phyloP scores from a whole-genome alignment of 2,797 vertebrate genomes.

The Enteromius anoplus region DNA sequence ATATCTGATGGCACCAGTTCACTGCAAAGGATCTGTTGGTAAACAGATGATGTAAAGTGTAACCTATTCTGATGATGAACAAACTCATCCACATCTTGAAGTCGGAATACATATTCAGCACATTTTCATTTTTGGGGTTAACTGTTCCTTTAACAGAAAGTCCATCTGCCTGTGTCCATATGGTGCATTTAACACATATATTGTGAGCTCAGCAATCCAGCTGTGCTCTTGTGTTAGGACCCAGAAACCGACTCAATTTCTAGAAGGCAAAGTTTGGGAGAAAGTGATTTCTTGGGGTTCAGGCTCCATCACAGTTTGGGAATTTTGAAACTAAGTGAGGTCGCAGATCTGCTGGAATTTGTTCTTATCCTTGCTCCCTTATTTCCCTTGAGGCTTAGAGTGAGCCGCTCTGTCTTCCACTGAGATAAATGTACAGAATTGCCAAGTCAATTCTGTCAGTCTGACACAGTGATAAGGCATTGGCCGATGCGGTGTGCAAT shows the following conservation, averaged over 20 bases:
- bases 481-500: constrained; percentile 26
- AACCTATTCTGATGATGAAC: neutral
- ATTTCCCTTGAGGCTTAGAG: constrained; percentile 55
- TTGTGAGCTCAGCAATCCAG: neutral
- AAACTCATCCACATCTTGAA: neutral
- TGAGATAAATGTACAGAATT: constrained; percentile 56
- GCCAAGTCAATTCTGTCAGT: constrained; percentile 49
- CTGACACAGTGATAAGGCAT: constrained; percentile 51
- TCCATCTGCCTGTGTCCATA: neutral
- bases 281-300: constrained; percentile 45
- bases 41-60: neutral
- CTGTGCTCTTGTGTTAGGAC: neutral
- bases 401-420: constrained; percentile 43
- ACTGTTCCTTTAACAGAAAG: neutral
- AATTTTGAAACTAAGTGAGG: constrained; percentile 48
- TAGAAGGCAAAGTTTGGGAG: constrained; percentile 41
- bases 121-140: neutral
- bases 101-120: neutral
- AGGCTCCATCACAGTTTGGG: constrained; percentile 32
- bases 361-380: constrained; percentile 52
- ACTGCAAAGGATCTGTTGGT: neutral
- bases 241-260: constrained; percentile 15
- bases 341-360: constrained; percentile 52
- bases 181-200: neutral
- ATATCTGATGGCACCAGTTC: neutral